Percentiles rank a stretch among this genome's conserved stretches.
Evolutionary conservation across 1,140 invertebrate species (phyloP).

Genomic region (Magallana ariakensis): DNA sequence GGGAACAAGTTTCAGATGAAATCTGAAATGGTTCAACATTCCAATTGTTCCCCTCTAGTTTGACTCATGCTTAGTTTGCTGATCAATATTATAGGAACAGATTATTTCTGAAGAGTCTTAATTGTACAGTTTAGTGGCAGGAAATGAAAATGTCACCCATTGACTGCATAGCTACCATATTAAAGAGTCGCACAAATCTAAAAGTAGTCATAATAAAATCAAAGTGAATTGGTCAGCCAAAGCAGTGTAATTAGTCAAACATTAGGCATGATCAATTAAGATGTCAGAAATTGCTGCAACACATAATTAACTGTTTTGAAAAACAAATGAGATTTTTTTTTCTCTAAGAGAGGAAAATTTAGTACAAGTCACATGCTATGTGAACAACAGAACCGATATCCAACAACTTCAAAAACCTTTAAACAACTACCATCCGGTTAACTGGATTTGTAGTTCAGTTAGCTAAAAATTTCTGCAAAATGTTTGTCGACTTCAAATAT

Average conservation of each 20-base stretch:
- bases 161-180: neutral
- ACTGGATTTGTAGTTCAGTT: too few species aligned
- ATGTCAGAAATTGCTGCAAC: too few species aligned
- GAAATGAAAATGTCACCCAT: neutral
- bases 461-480: too few species aligned
- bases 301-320: too few species aligned
- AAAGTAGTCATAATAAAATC: neutral
- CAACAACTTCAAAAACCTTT: too few species aligned
- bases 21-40: conserved; percentile 16
- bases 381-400: too few species aligned
- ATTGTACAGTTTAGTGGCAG: neutral
- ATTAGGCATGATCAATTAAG: too few species aligned
- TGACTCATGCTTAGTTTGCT: neutral
- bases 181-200: neutral
- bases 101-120: neutral
- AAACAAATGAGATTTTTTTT: too few species aligned
- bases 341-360: too few species aligned
- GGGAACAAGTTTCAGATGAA: neutral
- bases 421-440: too few species aligned
- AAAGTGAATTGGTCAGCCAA: neutral
- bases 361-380: too few species aligned
- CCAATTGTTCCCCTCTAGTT: neutral
- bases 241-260: neutral
- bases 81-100: conserved; percentile 19
- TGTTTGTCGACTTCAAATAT: neutral